Percentiles rank a stretch among this genome's conserved stretches.
Evolutionary conservation across 1,140 invertebrate species (phyloP).

Genomic region (Archivesica marissinica): DNA sequence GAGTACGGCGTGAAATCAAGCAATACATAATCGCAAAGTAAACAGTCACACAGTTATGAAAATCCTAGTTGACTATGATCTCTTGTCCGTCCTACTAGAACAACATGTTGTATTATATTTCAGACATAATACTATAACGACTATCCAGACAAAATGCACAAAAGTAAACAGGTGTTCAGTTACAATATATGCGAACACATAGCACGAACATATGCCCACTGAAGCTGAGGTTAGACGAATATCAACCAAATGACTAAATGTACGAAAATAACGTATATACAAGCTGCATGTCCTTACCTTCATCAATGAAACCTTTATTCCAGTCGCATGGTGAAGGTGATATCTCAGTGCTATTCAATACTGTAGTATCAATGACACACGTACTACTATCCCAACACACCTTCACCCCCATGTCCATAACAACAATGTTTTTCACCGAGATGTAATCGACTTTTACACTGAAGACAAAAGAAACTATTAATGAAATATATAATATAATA

Average conservation of each 20-base stretch:
- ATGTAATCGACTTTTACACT: background rate
- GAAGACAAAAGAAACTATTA: background rate
- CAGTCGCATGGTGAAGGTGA: background rate
- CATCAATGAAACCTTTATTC: background rate
- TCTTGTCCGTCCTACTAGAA: background rate
- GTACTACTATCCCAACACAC: background rate
- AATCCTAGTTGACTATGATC: background rate
- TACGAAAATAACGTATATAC: background rate
- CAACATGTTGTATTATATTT: no score
- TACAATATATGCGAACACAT: no score
- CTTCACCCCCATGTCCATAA: background rate
- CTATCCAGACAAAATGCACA: no score
- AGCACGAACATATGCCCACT: no score
- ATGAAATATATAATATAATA: no score
- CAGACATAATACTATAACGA: no score
- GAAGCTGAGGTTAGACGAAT: background rate
- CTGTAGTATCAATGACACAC: background rate
- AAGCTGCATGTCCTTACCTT: background rate
- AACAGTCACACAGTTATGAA: background rate
- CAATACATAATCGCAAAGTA: background rate
- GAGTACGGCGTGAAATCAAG: background rate
- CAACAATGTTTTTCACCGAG: background rate
- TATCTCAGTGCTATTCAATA: background rate
- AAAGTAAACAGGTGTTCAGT: no score
- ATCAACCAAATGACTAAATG: background rate